Evolutionary conservation across 2,113 vertebrate species (phyloP).

Genomic region (Phalacrocorax brasilianus): DNA sequence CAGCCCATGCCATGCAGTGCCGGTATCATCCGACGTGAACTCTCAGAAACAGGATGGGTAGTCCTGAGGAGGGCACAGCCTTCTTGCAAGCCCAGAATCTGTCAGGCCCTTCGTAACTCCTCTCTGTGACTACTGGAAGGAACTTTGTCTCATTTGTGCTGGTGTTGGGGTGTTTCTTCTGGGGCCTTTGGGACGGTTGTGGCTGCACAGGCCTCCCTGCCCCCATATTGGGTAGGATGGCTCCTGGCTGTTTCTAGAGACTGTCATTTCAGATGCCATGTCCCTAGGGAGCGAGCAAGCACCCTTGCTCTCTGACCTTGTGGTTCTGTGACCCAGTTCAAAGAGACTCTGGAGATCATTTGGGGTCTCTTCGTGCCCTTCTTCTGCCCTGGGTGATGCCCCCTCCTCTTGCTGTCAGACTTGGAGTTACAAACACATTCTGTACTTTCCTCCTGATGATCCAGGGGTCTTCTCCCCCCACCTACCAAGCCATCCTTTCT

Average conservation of each 20-base stretch:
- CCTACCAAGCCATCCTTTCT: neutral
- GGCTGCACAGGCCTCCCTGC: neutral
- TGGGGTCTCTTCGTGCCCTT: neutral
- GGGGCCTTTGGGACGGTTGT: neutral
- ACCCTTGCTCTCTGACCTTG: neutral
- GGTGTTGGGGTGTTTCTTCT: neutral
- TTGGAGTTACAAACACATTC: neutral
- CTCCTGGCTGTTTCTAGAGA: neutral
- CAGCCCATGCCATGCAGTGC: neutral
- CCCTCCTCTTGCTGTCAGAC: neutral
- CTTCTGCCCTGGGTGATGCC: neutral
- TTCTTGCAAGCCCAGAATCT: neutral
- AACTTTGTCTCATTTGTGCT: neutral
- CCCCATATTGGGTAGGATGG: neutral
- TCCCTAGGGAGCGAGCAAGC: neutral
- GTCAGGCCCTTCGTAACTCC: neutral
- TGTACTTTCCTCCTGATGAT: neutral
- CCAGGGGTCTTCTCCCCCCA: neutral
- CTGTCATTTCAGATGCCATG: neutral
- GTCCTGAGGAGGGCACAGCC: neutral
- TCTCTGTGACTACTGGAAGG: neutral
- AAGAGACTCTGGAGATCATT: neutral
- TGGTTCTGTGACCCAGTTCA: neutral
- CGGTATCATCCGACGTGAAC: rapidly evolving
- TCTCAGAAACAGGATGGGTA: neutral